Base-by-base conservation (phyloP, 1,140 invertebrate species). In the Nephotettix cincticeps region DNA sequence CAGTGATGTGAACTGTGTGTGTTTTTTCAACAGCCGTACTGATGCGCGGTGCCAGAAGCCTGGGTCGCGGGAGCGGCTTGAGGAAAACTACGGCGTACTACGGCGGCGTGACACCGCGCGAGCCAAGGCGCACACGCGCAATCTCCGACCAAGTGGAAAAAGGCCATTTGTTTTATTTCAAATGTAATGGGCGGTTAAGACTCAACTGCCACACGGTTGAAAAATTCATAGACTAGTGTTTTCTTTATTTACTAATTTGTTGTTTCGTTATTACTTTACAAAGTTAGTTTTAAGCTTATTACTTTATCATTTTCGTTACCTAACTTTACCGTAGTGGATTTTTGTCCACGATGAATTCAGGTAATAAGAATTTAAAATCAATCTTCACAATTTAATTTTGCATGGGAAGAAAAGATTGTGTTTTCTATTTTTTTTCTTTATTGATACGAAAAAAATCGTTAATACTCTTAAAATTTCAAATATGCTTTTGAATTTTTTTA, bases 11-110 rank as follows among this genome's bases (percentile, higher is more conserved):
- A n/a, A 54, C 23, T 4, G 17, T 9, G 19, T 19, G n/a, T 19
- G 3, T 19, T 3, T 25, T 54, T 4, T 19, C 19, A 1, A 23
- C 64, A 67, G 64, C 64, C 64, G 32, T 67, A 67, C 27, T 67
- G 64, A 67, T 45, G 17, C 14, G 32, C 19, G 32, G 40, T 25
- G 64, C 36, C 27, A 19, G 13, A 27, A 19, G 64, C 64, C 40
- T 23, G 19, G 27, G 64, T 43, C 40, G 64, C 40, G 64, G 64
- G 64, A 67, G 64, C 64, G 40, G 64, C 64, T 67, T 67, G 36
- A 67, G 64, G 36, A 43, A 45, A 45, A 6, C 19, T 19, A 67
- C 40, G 64, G 64, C 64, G 64, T 27, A 45, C 30, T 27, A 14
- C 27, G 25, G 64, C 36, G 40, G 30, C 32, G 21, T 45, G 64